Evolutionary conservation across 2,113 vertebrate species (phyloP).

Genomic region (Chrysochloris asiatica): DNA sequence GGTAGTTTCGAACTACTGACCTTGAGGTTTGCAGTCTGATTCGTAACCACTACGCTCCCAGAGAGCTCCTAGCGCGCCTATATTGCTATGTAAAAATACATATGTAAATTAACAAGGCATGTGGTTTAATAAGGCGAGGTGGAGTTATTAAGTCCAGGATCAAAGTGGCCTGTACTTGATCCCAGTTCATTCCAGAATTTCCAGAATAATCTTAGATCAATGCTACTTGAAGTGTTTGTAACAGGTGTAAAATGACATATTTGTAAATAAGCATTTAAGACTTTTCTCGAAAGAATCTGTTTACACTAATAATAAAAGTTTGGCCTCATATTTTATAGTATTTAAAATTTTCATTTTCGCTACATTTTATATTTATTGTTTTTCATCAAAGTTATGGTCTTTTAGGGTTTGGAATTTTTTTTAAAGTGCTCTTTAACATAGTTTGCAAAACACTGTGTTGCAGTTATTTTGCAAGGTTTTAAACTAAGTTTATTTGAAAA

Average conservation of each 20-base stretch:
- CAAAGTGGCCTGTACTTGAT: conserved; percentile 31
- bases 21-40: no score
- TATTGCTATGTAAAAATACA: not conserved
- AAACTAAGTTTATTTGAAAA: conserved; percentile 48
- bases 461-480: conserved; percentile 38
- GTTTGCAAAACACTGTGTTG: not conserved
- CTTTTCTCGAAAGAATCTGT: conserved; percentile 28
- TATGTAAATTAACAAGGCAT: not conserved
- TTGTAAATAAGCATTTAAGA: conserved; percentile 41
- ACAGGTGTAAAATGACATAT: no score
- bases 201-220: conserved; percentile 48
- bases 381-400: conserved; percentile 12
- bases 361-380: not conserved
- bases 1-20: no score
- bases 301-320: conserved; percentile 37
- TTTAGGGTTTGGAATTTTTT: not conserved
- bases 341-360: not conserved
- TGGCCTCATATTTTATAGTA: not conserved
- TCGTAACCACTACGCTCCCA: no score
- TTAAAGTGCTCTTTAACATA: not conserved
- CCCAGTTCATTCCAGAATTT: conserved; percentile 36
- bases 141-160: not conserved
- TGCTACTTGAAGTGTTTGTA: not conserved
- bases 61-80: not conserved
- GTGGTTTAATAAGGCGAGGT: not conserved